A percentile compares a stretch with the other conserved stretches of the same genome.
Conservation (phyloP, 2,113 vertebrate species). For the Kryptolebias marmoratus region DNA sequence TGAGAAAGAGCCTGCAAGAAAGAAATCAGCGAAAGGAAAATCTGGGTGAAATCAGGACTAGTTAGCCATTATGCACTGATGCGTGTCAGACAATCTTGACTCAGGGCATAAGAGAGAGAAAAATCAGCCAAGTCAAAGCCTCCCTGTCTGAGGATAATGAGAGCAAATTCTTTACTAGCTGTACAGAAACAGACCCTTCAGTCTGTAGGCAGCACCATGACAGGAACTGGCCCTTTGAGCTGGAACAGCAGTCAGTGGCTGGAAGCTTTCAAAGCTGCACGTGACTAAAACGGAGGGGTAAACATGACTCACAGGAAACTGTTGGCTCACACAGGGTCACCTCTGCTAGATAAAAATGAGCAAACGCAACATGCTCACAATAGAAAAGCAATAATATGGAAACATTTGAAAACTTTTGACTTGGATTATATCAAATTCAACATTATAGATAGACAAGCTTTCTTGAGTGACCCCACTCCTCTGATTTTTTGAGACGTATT, state of each 20-base stretch:
- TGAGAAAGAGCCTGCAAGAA: too few species aligned
- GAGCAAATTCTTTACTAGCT: too few species aligned
- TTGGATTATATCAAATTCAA: too few species aligned
- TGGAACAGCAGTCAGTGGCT: not conserved
- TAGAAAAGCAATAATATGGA: too few species aligned
- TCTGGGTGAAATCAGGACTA: too few species aligned
- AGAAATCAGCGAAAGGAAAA: too few species aligned
- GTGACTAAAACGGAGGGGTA: constrained; percentile 34
- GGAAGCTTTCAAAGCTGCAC: constrained; percentile 32
- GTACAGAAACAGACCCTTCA: constrained; percentile 20
- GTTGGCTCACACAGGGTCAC: not conserved
- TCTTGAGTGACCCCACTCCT: too few species aligned
- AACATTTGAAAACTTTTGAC: too few species aligned
- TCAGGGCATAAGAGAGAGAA: constrained; percentile 5
- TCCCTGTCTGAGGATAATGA: constrained; percentile 1
- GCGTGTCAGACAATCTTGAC: not conserved
- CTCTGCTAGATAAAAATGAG: not conserved
- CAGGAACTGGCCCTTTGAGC: constrained; percentile 1
- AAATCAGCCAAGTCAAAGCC: constrained; percentile 21
- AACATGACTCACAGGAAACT: constrained; percentile 30
- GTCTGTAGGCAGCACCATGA: not conserved
- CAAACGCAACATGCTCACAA: too few species aligned
- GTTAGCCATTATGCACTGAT: too few species aligned
- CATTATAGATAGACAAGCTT: too few species aligned
- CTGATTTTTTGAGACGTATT: too few species aligned